Conservation (phyloP, 2,888 invertebrate species). For the Temnothorax ravouxi region DNA sequence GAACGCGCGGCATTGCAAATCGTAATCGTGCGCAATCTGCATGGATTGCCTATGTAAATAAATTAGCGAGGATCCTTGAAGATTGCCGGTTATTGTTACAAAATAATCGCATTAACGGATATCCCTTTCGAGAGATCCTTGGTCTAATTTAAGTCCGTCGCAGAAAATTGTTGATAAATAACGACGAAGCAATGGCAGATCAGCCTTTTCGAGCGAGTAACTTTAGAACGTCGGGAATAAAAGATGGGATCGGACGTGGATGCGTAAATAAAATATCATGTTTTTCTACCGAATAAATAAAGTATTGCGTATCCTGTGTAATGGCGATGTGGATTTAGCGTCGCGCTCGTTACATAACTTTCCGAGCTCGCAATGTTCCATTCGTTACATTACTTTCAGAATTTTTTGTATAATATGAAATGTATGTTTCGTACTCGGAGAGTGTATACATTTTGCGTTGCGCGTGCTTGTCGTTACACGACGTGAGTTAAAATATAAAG, state of each 20-base stretch:
- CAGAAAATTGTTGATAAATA: neutral
- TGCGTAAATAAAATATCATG: constrained; percentile 36
- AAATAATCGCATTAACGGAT: constrained; percentile 17
- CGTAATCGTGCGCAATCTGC: constrained; percentile 30
- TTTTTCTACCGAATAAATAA: constrained; percentile 42
- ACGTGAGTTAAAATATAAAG: neutral
- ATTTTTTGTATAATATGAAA: constrained; percentile 28
- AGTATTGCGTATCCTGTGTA: constrained; percentile 19
- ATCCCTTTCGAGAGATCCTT: constrained; percentile 6
- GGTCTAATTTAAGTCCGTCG: neutral
- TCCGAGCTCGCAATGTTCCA: neutral
- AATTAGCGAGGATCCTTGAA: constrained; percentile 33
- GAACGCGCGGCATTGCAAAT: neutral
- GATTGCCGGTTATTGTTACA: constrained; percentile 34
- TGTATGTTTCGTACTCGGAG: neutral
- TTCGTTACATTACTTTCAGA: constrained; percentile 36
- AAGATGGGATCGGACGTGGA: constrained; percentile 18
- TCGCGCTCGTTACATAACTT: constrained; percentile 44
- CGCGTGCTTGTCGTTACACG: neutral
- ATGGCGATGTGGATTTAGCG: constrained; percentile 37
- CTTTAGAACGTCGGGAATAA: constrained; percentile 12
- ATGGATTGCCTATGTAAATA: constrained; percentile 33
- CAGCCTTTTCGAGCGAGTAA: neutral
- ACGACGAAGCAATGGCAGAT: neutral
- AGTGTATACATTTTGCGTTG: neutral